These are phyloP conservation scores for Echinops telfairi DNA, from an alignment of 2,113 vertebrate genomes.

Conservation along the genomic window DNA sequence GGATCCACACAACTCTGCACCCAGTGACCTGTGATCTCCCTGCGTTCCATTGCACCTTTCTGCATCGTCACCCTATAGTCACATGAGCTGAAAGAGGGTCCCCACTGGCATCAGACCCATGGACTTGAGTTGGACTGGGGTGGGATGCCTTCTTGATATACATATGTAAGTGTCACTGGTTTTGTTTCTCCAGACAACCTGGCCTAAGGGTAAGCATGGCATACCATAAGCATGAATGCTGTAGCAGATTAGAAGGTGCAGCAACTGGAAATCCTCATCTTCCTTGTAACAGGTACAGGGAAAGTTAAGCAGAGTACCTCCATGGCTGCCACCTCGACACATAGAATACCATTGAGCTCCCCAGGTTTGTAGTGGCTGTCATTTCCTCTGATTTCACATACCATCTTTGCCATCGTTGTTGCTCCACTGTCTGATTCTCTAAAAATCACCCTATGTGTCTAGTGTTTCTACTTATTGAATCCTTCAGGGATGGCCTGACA, in stretches of 20 bases:
- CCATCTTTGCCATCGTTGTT: neutral
- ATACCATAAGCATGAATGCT: rapidly evolving
- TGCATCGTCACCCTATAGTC: too few species aligned
- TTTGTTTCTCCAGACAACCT: too few species aligned
- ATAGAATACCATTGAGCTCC: neutral
- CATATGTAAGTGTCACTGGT: too few species aligned
- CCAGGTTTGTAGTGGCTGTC: neutral
- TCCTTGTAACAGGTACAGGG: neutral
- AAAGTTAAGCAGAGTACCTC: neutral
- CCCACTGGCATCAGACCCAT: too few species aligned
- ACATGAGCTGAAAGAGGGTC: too few species aligned
- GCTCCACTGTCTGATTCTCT: neutral
- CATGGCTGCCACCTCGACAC: neutral
- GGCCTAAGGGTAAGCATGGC: neutral
- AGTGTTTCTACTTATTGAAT: neutral
- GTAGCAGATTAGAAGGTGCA: rapidly evolving
- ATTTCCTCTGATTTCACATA: neutral
- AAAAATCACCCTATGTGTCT: neutral
- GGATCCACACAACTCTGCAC: too few species aligned
- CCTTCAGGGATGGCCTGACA: neutral
- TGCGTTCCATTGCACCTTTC: too few species aligned
- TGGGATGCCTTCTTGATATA: too few species aligned
- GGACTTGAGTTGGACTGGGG: too few species aligned
- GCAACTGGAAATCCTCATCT: neutral
- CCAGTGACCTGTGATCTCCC: too few species aligned